Conservation (phyloP, 1,140 invertebrate species). For the Saccostrea glomerata region DNA sequence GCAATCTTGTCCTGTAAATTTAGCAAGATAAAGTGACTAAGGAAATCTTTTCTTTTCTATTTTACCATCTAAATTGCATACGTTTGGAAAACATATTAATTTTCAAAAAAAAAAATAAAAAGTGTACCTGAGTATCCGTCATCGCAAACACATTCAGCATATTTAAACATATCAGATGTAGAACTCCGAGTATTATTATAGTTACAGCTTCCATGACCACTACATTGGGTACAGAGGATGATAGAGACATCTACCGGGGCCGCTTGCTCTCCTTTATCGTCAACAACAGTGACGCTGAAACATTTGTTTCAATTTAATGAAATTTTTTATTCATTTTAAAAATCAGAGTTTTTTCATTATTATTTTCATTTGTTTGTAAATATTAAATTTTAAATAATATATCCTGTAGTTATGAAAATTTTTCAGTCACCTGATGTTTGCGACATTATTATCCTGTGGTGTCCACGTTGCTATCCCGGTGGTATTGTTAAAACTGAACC, state of each 20-base stretch:
- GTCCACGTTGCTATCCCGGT: constrained; percentile 45
- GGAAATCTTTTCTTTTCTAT: too few species aligned
- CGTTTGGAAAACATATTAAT: too few species aligned
- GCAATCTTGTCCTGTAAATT: constrained; percentile 46
- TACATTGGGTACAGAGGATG: constrained; percentile 43
- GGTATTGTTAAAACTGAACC: neutral
- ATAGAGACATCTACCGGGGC: constrained; percentile 44
- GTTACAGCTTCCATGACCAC: constrained; percentile 40
- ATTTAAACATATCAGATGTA: constrained; percentile 4
- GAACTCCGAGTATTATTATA: constrained; percentile 21
- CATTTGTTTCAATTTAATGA: too few species aligned
- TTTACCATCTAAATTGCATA: too few species aligned
- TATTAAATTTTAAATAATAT: neutral
- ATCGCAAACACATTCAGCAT: constrained; percentile 40
- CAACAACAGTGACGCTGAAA: constrained; percentile 44
- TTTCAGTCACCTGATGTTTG: constrained; percentile 26
- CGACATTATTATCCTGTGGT: constrained; percentile 21
- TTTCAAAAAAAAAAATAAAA: too few species aligned
- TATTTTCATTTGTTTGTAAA: too few species aligned
- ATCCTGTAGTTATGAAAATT: neutral
- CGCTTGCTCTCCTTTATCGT: constrained; percentile 37
- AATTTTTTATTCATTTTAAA: too few species aligned
- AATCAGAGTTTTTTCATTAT: too few species aligned
- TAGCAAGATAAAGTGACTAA: too few species aligned
- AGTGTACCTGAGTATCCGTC: constrained; percentile 35